Base-by-base conservation (phyloP, 35 echinoderm and acorn worm species). In the Holothuria glaberrima region DNA sequence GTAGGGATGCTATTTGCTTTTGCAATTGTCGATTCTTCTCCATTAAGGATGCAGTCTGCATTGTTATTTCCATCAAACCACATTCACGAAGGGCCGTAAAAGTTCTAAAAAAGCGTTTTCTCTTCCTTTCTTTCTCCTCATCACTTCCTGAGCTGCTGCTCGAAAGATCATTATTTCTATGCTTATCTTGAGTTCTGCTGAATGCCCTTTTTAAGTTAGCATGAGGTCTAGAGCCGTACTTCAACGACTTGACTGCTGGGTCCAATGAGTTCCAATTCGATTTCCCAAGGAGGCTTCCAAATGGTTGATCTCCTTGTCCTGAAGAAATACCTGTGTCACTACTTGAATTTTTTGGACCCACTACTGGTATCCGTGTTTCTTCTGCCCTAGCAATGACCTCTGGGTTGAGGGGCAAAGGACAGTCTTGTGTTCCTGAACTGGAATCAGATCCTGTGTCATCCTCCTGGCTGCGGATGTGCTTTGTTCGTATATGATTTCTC, bases 1-100 rank as follows among this genome's bases (percentile, higher is more conserved):
- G 71, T 4, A 97, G 82, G 21, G 76, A 52, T 26, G 60, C 38
- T 12, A 97, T 85, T 59, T 97, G 88, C 36, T 94, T 82, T 38
- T 97, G 89, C 54, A 97, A 59, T 26, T 88, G 59, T 16, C 60
- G 9, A 80, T 91, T 97, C 77, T 91, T 91, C 68, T 97, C 92
- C 89, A 97, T 97, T 22, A 97, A 77, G 1, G 92, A 81, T 22
- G 95, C 95, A 18, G 95, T 97, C 69, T 97, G 95, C 79, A 97
- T 59, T 21, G 95, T 94, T 30, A 97, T 90, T n/a, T 97, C 95
- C 46, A 97, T 64, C 31, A 97, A 86, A 21, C 95, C 95, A 61
- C 95, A 97, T 21, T 97, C 68, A 7, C 92, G 70, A 7, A 97
- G 76, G 10, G 92, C 78, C 6, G 83, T 62, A 59, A 97, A 97